Evolutionary conservation across 2,888 invertebrate species (phyloP).

Genomic region (Ditylenchus weischeri): DNA sequence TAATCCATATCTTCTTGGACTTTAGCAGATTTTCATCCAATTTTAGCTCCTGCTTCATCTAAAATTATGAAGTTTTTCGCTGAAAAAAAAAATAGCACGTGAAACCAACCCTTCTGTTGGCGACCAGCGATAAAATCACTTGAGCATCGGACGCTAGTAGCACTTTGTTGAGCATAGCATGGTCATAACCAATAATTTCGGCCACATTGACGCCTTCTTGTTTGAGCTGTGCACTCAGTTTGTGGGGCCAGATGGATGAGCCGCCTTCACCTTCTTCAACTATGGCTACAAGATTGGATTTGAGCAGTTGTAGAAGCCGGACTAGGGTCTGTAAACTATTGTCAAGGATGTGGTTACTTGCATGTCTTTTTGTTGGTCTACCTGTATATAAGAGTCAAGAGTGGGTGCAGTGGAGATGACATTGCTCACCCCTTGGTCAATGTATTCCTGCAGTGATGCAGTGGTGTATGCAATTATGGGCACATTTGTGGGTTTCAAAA

Average conservation of each 20-base stretch:
- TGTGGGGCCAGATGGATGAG: conserved; percentile 3
- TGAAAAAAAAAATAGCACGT: too few relatives aligned
- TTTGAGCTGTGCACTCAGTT: conserved; percentile 40
- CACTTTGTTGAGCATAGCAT: conserved; percentile 42
- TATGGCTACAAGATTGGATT: conserved; percentile 48
- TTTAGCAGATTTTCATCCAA: neutral
- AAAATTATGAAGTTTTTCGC: neutral
- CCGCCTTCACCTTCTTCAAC: conserved; percentile 43
- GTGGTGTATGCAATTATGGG: conserved; percentile 52
- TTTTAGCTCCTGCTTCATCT: conserved; percentile 2
- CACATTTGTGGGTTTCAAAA: conserved; percentile 45
- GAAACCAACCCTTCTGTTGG: conserved; percentile 3
- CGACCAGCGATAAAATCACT: conserved; percentile 41
- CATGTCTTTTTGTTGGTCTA: neutral
- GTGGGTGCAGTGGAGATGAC: conserved; percentile 49
- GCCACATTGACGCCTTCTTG: conserved; percentile 45
- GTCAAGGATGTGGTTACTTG: too few relatives aligned
- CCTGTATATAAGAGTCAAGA: conserved; percentile 46
- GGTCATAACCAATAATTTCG: conserved; percentile 43
- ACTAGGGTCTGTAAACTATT: neutral
- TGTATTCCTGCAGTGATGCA: conserved; percentile 41
- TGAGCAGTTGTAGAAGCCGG: conserved; percentile 40
- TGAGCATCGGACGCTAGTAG: conserved; percentile 46
- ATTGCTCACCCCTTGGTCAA: conserved; percentile 40
- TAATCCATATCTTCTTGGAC: conserved; percentile 18